Percentiles rank a stretch among this genome's conserved stretches.
These are phyloP conservation scores for Amia ocellicauda DNA, from an alignment of 2,113 vertebrate genomes.

Conservation along the genomic window DNA sequence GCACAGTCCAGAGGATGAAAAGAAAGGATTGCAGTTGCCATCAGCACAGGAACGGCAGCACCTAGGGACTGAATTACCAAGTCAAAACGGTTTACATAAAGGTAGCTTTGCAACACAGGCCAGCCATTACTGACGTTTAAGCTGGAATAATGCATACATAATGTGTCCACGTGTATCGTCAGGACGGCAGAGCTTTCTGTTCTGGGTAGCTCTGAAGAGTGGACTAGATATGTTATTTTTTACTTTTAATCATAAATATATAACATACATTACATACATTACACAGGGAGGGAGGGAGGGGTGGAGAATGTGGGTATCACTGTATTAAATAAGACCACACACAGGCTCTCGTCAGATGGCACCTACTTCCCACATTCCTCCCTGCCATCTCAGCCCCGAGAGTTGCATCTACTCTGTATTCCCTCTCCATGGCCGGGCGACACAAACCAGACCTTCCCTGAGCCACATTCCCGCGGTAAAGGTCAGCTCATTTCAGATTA, in stretches of 20 bases:
- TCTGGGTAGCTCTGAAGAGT: too few relatives aligned
- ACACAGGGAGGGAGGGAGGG: too few relatives aligned
- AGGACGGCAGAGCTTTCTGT: conserved; percentile 17
- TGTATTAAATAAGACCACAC: too few relatives aligned
- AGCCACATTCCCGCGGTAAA: background rate
- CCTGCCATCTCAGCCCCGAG: background rate
- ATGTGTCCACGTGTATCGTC: conserved; percentile 22
- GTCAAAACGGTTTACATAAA: conserved; percentile 24
- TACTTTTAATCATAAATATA: too few relatives aligned
- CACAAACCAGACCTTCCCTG: background rate
- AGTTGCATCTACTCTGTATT: background rate
- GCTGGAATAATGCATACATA: conserved; percentile 43
- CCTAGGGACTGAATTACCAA: conserved; percentile 41
- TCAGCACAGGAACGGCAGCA: conserved; percentile 27
- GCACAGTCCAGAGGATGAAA: conserved; percentile 30
- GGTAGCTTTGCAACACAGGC: conserved; percentile 26
- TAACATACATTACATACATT: too few relatives aligned
- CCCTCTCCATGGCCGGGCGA: background rate
- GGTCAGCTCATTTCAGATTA: background rate
- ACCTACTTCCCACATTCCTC: background rate
- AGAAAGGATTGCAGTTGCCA: conserved; percentile 28
- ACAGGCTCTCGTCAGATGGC: background rate
- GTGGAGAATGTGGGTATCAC: too few relatives aligned
- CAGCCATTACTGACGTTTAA: conserved; percentile 39
- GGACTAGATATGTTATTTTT: too few relatives aligned